Evolutionary conservation across 2,888 invertebrate species (phyloP).

Genomic region (Thereva unica): DNA sequence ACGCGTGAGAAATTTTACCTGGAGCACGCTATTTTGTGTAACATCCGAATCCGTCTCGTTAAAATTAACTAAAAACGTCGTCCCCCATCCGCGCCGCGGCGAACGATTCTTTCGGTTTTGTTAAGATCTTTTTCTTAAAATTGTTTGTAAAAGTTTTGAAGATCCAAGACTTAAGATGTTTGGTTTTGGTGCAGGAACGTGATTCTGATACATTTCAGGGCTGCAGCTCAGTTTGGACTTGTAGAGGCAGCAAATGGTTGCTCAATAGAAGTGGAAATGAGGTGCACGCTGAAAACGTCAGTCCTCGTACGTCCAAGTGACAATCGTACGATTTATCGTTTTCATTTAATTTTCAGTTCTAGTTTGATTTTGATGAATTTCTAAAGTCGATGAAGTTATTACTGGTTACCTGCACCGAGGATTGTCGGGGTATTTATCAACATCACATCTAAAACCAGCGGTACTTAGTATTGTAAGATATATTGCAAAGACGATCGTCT

Average conservation of each 20-base stretch:
- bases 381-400: not conserved
- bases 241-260: not conserved
- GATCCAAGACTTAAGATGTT: no score
- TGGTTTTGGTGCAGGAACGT: conserved; percentile 1
- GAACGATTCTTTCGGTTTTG: no score
- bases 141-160: no score
- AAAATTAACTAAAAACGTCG: not conserved
- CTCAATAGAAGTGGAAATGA: conserved; percentile 21
- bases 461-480: no score
- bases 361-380: conserved; percentile 11
- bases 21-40: conserved; percentile 21
- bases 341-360: conserved; percentile 13
- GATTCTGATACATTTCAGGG: conserved; percentile 5
- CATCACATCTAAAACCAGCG: no score
- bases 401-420: no score
- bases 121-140: no score
- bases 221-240: conserved; percentile 2
- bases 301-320: conserved; percentile 4
- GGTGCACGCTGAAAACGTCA: conserved; percentile 4
- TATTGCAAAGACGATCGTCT: no score
- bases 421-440: no score
- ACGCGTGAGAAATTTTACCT: conserved; percentile 22
- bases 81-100: no score
- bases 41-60: conserved; percentile 12
- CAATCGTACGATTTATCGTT: conserved; percentile 18